A percentile compares a stretch with the other conserved stretches of the same genome.
These are phyloP conservation scores for Rhinoraja longicauda DNA, from an alignment of 2,797 vertebrate species.

Conservation along the genomic window DNA sequence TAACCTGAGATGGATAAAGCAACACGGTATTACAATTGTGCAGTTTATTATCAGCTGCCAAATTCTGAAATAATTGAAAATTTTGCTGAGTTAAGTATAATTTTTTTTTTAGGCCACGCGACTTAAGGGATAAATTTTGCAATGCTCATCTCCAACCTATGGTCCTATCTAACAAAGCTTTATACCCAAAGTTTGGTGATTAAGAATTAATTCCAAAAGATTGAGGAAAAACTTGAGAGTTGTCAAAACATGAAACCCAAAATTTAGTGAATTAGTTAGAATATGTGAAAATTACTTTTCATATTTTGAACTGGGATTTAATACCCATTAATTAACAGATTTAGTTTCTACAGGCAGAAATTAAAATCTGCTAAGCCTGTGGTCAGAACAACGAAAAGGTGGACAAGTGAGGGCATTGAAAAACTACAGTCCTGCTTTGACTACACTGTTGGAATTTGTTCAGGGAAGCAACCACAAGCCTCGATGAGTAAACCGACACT, in stretches of 20 bases:
- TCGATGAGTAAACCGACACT: no score
- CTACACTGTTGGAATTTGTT: no score
- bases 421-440: no score
- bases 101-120: no score
- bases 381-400: no score
- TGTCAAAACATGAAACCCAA: neutral
- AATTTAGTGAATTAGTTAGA: neutral
- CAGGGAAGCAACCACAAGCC: no score
- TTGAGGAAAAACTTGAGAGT: neutral
- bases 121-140: neutral
- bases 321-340: neutral
- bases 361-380: no score
- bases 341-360: no score
- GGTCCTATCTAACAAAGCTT: neutral
- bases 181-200: neutral
- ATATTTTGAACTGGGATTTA: neutral
- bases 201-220: no score
- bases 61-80: neutral
- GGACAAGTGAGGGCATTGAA: no score
- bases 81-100: neutral
- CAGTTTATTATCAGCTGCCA: neutral
- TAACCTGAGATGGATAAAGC: conserved; percentile 67
- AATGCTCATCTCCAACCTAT: neutral
- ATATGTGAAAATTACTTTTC: neutral
- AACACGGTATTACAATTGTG: neutral